Base-by-base conservation (phyloP, 2,797 vertebrate species). In the Pangasius macronema region DNA sequence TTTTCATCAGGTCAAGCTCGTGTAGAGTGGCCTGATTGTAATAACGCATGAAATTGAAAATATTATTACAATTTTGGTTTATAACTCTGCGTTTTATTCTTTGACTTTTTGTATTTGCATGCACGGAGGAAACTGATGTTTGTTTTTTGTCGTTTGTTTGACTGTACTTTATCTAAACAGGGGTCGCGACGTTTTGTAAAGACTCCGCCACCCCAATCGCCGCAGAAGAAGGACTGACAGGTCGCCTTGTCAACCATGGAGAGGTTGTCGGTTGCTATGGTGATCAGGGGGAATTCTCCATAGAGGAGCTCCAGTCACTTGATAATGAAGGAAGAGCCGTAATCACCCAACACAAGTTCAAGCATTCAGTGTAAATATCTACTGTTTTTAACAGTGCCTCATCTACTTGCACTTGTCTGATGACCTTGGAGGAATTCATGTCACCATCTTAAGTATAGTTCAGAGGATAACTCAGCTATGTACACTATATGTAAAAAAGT, bases 171-270 rank as follows among this genome's bases (percentile, higher is more conserved):
- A 68, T 27, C 7, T 86, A 5, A 57, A 88, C 88, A 98, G 97
- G 97, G 9, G 97, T 98, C 57, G 97, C 97, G 33, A 98, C 97
- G 22, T 99, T 96, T 90, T 99, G 98, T 85, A 97, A 95, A 88
- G 95, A 96, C 49, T 91, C 88, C 0, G 95, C 95, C 24, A 94
- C 92, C 0, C 98, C 97, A 0, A 93, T 94, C 27, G 95, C 97
- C 80, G 97, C 97, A 39, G 98, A 97, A 93, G 98, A 97, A 92
- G 97, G 97, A 89, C 95, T 98, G 83, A 96, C 96, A 0, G 97
- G 97, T 84, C 91, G 97, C 51, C 91, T 97, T 88, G 94, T 93
- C 88, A 96, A 85, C 91, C 94, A 96, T 22, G 93, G 93, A 83
- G 95, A 94, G 10, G 87, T 94, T 3, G 92, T 97, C 0, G 95